Conservation (phyloP, 2,888 invertebrate species). For the Hoplodrina blanda region DNA sequence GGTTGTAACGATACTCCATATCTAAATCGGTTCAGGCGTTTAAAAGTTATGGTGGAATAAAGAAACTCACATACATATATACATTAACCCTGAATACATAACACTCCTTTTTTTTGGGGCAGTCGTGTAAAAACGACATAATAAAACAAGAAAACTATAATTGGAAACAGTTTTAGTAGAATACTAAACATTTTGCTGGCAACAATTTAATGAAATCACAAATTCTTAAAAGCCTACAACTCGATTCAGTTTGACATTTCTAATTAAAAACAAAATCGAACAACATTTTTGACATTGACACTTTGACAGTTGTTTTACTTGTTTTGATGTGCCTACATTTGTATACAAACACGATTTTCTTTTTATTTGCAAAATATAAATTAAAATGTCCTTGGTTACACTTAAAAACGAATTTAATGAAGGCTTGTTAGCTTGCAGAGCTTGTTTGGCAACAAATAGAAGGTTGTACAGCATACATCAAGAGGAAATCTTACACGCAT, state of each 20-base stretch:
- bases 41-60: too few species aligned
- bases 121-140: too few species aligned
- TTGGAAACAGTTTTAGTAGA: not conserved
- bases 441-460: conserved; percentile 49
- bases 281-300: conserved; percentile 17
- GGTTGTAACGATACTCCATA: too few species aligned
- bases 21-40: too few species aligned
- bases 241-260: not conserved
- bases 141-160: not conserved
- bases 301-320: conserved; percentile 3
- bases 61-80: too few species aligned
- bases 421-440: conserved; percentile 42
- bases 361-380: conserved; percentile 1
- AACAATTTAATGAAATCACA: not conserved
- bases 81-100: too few species aligned
- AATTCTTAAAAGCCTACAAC: not conserved
- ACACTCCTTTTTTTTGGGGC: too few species aligned
- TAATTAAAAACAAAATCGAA: not conserved
- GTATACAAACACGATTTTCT: conserved; percentile 6
- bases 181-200: not conserved
- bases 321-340: not conserved
- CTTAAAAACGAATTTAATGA: conserved; percentile 48
- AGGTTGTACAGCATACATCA: conserved; percentile 41
- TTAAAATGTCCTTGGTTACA: conserved; percentile 41
- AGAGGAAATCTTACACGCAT: conserved; percentile 25